Conservation (phyloP, 2,888 invertebrate species). For the Portevinia maculata region DNA sequence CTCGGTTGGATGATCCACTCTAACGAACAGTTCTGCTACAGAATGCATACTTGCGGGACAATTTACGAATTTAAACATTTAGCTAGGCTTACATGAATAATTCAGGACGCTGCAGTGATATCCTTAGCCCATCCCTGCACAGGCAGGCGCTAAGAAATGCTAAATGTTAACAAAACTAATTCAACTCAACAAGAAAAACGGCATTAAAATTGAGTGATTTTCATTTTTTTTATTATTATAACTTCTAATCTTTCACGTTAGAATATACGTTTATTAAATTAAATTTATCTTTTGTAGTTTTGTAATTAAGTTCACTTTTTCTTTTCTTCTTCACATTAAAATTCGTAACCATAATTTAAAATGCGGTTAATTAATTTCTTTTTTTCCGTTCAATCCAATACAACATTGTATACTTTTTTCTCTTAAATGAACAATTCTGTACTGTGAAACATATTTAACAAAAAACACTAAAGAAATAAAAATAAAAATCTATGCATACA, state of each 20-base stretch:
- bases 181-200: constrained; percentile 2
- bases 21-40: no score
- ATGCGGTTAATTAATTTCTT: constrained; percentile 23
- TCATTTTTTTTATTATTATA: constrained; percentile 68
- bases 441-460: constrained; percentile 38
- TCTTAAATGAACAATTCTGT: constrained; percentile 39
- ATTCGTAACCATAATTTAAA: constrained; percentile 65
- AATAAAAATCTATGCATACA: constrained; percentile 22
- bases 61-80: no score
- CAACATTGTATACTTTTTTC: constrained; percentile 36
- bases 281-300: constrained; percentile 69
- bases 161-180: neutral
- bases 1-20: no score
- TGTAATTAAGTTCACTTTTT: constrained; percentile 72
- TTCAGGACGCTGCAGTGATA: no score
- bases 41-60: no score
- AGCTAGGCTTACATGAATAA: no score
- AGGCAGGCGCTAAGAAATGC: no score
- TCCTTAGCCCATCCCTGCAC: no score
- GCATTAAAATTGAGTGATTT: constrained; percentile 24
- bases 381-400: constrained; percentile 41
- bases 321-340: constrained; percentile 55
- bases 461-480: constrained; percentile 42
- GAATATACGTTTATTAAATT: constrained; percentile 70
- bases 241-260: constrained; percentile 70